Evolutionary conservation across 2,888 invertebrate genomes (phyloP), one percentile per base, ranked within the genome.

Genomic region (Galerucella pusilla): DNA sequence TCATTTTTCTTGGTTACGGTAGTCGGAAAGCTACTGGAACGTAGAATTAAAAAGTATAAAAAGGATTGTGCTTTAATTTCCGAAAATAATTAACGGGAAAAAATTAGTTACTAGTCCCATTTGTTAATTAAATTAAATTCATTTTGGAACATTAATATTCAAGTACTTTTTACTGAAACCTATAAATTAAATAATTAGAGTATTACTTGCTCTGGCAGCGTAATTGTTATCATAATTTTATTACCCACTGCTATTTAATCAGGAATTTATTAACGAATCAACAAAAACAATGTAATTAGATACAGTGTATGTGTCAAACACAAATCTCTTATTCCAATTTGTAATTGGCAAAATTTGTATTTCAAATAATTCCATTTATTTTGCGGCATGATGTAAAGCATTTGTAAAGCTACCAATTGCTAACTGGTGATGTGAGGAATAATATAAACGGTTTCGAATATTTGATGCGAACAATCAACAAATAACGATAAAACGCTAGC

Each of bases 281-380:
- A 35, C 35, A 16, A 61, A 61, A 61, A 42, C 16, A 61, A 42
- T 1, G 42, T 61, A 61, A 61, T 61, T 14, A 12, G 14, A 61
- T 61, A n/a, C 35, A 61, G 14, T 14, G 28, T 28, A 61, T 14
- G 35, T 35, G 42, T 28, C 61, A n/a, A 61, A 35, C 28, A 61
- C 42, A 61, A 61, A 61, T 61, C 16, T 61, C n/a, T n/a, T 61
- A 61, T 60, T 60, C 28, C 28, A 28, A 60, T 60, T 60, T 60
- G 60, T 60, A 28, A 20, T 60, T 25, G 6, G 28, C 60, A 9
- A 60, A 52, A 60, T 35, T 61, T 61, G 35, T 61, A 16, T 35
- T 61, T 42, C 14, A 42, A n/a, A 61, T 61, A 61, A 61, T 35
- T 61, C 14, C 5, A 35, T 28, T 61, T 7, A 42, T 61, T 57